Evolutionary conservation across 2,888 invertebrate species (phyloP), one percentile per base, ranked within the genome.

Genomic region (Leptopilina syphax): DNA sequence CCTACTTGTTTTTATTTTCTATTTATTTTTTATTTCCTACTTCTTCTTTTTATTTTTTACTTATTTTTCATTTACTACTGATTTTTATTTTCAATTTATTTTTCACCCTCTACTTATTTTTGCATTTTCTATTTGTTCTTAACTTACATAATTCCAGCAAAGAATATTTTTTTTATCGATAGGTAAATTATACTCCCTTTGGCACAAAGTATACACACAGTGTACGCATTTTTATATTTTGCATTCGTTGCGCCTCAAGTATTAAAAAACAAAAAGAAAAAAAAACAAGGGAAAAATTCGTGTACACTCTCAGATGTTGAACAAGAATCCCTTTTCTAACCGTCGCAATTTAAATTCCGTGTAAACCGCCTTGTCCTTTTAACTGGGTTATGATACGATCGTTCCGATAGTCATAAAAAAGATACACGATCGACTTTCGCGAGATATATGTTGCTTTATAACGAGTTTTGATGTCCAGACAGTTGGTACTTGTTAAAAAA

Each of bases 381-480:
- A 81, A 83, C 73, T 80, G 77, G 82, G 81, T 83, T 82, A 82
- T 79, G 76, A 68, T 18, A 78, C 76, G 79, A 81, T 82, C 78
- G 78, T 63, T 12, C 66, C 76, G 79, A 81, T 82, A 77, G 78
- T 63, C 76, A 24, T 60, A 63, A 76, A 44, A 76, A 65, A 47
- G 63, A 18, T 63, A 47, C 76, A 76, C 34, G 76, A 81, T 77
- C 81, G 77, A 65, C 70, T 81, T 78, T 81, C 77, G 80, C 47
- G 76, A 66, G 67, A 76, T 76, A 76, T 70, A 68, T 63, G 44
- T 65, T 10, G 47, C 54, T 57, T 47, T 13, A 68, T 79, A 81
- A 81, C 68, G 81, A 81, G 70, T 67, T 50, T 79, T 12, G 67
- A 24, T 50, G 41, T 76, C 60, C 68, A 47, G 77, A 78, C 65